Conservation (phyloP, 2,888 invertebrate species). For the Perizoma flavofasciatum region DNA sequence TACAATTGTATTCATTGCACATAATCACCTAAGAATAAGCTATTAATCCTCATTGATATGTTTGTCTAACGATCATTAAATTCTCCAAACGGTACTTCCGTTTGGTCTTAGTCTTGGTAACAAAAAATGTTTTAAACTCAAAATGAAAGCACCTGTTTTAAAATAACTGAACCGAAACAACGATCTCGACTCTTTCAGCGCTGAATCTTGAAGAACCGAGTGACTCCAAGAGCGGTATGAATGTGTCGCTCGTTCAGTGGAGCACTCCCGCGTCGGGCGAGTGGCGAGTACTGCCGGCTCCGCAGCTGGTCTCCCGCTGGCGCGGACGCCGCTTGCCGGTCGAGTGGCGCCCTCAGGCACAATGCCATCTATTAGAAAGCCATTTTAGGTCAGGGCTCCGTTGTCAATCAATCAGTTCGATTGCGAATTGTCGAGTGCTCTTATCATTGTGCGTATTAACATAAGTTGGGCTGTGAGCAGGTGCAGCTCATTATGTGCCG, state of each 20-base stretch:
- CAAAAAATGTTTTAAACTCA: not conserved
- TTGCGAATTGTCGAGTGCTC: conserved; percentile 28
- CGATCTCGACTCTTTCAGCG: not conserved
- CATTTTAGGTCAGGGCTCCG: conserved; percentile 36
- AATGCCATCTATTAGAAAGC: conserved; percentile 48
- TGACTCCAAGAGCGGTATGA: not conserved
- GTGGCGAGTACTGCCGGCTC: not conserved
- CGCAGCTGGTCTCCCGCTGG: conserved; percentile 6
- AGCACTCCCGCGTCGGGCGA: too few species aligned
- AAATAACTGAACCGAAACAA: not conserved
- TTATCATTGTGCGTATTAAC: conserved; percentile 25
- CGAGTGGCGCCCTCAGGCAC: conserved; percentile 35
- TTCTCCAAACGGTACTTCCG: not conserved
- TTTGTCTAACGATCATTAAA: not conserved
- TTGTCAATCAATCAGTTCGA: conserved; percentile 39
- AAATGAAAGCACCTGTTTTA: not conserved
- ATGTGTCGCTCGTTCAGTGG: not conserved
- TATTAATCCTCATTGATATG: too few species aligned
- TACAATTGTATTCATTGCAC: too few species aligned
- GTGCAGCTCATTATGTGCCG: conserved; percentile 7
- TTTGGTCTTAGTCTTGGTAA: not conserved
- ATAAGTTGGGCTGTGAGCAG: conserved; percentile 9
- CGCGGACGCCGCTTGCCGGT: conserved; percentile 28
- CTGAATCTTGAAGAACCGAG: not conserved
- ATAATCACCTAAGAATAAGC: too few species aligned